These are phyloP conservation scores for Probaryconus sp. DNA, from an alignment of 1,140 invertebrate species.

Conservation along the genomic window DNA sequence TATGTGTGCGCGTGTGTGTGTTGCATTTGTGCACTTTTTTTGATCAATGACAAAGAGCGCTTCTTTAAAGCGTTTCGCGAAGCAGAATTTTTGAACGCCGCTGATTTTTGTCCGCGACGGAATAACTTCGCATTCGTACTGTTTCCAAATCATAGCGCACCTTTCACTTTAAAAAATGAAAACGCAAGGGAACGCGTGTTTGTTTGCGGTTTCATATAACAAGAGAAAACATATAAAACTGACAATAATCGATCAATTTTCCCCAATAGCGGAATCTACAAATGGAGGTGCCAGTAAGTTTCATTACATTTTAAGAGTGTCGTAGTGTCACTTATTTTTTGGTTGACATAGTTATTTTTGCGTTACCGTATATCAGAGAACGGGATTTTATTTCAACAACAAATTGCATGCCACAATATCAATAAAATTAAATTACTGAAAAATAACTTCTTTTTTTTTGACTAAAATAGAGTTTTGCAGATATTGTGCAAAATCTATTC, in stretches of 20 bases:
- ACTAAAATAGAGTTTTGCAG: too few species aligned
- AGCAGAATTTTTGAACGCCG: conserved; percentile 32
- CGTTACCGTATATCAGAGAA: conserved; percentile 2
- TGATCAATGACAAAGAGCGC: not conserved
- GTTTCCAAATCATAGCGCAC: conserved; percentile 59
- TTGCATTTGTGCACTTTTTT: conserved; percentile 34
- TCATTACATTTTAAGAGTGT: conserved; percentile 73
- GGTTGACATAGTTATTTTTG: conserved; percentile 12
- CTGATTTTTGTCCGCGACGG: conserved; percentile 44
- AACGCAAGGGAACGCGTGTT: conserved; percentile 62
- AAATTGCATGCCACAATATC: too few species aligned
- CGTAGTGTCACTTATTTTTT: conserved; percentile 63
- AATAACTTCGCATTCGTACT: conserved; percentile 46
- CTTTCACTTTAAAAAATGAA: conserved; percentile 57
- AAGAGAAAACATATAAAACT: conserved; percentile 55
- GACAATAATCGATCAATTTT: conserved; percentile 72
- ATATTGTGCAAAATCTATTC: too few species aligned
- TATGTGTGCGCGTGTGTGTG: conserved; percentile 49
- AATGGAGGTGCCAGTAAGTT: conserved; percentile 93
- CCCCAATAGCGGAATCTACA: conserved; percentile 85
- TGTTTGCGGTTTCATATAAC: conserved; percentile 68
- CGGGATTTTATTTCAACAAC: too few species aligned
- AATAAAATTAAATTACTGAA: too few species aligned
- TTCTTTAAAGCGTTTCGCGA: conserved; percentile 25
- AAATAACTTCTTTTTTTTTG: too few species aligned